A percentile compares a stretch with the other conserved stretches of the same genome.
Evolutionary conservation across 2,888 invertebrate genomes (phyloP).

Genomic region (Hypomecis atomaria): DNA sequence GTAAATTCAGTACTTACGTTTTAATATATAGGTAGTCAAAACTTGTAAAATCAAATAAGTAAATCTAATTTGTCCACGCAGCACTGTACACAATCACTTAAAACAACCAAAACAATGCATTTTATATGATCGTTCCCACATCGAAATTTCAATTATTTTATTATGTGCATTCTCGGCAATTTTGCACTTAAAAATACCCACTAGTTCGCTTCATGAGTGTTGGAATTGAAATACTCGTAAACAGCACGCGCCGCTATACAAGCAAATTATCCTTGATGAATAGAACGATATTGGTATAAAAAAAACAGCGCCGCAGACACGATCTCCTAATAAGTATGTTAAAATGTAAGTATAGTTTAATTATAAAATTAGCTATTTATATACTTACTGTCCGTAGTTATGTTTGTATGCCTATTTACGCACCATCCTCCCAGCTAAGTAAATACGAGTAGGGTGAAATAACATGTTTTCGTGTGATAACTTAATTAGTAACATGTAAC

Average conservation of each 20-base stretch:
- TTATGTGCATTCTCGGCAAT: constrained; percentile 20
- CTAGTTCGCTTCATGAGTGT: constrained; percentile 57
- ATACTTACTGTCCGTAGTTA: neutral
- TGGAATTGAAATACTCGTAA: constrained; percentile 60
- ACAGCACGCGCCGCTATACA: constrained; percentile 45
- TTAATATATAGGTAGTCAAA: too few relatives aligned
- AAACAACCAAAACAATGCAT: constrained; percentile 21
- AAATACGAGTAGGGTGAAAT: neutral
- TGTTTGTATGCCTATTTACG: neutral
- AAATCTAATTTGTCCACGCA: constrained; percentile 9
- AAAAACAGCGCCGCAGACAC: constrained; percentile 33
- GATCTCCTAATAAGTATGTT: constrained; percentile 27
- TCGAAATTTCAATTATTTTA: constrained; percentile 13
- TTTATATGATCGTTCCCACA: constrained; percentile 28
- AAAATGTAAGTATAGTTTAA: constrained; percentile 11
- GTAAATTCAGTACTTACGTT: constrained; percentile 18
- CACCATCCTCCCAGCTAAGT: neutral
- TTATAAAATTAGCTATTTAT: constrained; percentile 1
- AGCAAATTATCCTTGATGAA: constrained; percentile 54
- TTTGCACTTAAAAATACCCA: constrained; percentile 19
- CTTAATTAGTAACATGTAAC: neutral
- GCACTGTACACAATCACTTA: constrained; percentile 12
- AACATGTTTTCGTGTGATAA: neutral
- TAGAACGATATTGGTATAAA: constrained; percentile 40
- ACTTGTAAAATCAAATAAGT: neutral